Conservation (phyloP, 2,888 invertebrate genomes). For the Loripinus fragilis region DNA sequence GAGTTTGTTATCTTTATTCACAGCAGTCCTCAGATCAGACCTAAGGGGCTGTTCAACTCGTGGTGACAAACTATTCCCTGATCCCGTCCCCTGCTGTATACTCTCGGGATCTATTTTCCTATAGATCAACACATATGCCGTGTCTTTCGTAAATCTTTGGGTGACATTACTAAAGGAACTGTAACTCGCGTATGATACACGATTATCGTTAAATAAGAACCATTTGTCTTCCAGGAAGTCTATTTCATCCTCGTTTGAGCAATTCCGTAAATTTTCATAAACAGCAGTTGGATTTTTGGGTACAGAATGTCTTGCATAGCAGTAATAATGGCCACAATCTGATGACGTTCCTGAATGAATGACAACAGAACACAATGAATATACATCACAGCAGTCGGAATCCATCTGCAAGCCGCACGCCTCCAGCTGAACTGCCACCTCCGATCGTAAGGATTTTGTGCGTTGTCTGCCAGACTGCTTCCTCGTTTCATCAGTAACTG, state of each 20-base stretch:
- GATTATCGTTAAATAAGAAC: constrained; percentile 92
- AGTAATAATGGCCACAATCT: constrained; percentile 95
- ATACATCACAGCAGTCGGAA: constrained; percentile 84
- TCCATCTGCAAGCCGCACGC: constrained; percentile 57
- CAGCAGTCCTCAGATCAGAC: constrained; percentile 65
- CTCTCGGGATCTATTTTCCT: constrained; percentile 64
- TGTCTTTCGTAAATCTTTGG: constrained; percentile 87
- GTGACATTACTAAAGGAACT: constrained; percentile 77
- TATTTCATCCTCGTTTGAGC: constrained; percentile 68
- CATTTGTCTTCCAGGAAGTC: constrained; percentile 86
- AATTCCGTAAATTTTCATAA: constrained; percentile 58
- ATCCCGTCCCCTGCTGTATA: constrained; percentile 28
- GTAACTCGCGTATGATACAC: constrained; percentile 85
- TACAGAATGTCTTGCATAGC: constrained; percentile 86
- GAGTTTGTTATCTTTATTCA: constrained; percentile 72
- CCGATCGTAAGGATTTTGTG: constrained; percentile 49
- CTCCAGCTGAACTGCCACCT: constrained; percentile 53
- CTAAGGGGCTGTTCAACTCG: constrained; percentile 66
- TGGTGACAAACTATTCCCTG: constrained; percentile 41
- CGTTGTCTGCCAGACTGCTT: constrained; percentile 15
- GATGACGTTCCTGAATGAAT: constrained; percentile 93
- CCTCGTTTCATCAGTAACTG: constrained; percentile 59
- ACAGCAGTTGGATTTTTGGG: constrained; percentile 59
- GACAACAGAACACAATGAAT: constrained; percentile 91
- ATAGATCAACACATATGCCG: constrained; percentile 93